A percentile compares a stretch with the other conserved stretches of the same genome.
These are phyloP conservation scores for Acanthoscelides obtectus DNA, from an alignment of 2,888 invertebrate species.

Conservation along the genomic window DNA sequence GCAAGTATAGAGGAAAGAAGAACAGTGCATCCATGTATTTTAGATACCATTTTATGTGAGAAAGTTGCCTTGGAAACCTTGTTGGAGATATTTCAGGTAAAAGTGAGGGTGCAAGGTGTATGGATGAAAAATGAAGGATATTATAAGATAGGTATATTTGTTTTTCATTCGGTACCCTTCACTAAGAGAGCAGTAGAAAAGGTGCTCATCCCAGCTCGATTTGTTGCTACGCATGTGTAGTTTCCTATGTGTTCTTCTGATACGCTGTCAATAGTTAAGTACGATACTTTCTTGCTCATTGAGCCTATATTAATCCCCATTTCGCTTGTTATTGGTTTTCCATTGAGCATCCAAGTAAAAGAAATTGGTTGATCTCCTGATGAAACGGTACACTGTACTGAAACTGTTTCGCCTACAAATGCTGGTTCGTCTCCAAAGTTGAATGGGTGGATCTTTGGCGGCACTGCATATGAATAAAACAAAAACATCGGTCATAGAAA, in stretches of 20 bases:
- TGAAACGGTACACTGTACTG: constrained; percentile 55
- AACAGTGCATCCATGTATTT: no score
- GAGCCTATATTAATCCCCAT: constrained; percentile 53
- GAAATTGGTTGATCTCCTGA: constrained; percentile 77
- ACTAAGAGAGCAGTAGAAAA: constrained; percentile 51
- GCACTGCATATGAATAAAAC: constrained; percentile 50
- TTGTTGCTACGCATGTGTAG: constrained; percentile 55
- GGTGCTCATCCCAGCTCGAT: constrained; percentile 51
- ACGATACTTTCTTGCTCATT: constrained; percentile 60
- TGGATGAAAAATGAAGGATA: constrained; percentile 3
- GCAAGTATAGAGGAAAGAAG: no score
- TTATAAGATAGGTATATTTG: not conserved
- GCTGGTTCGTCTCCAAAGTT: constrained; percentile 63
- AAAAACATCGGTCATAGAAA: not conserved
- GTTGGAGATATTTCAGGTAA: not conserved
- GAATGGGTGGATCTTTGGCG: constrained; percentile 72
- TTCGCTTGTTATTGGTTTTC: constrained; percentile 52
- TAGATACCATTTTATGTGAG: no score
- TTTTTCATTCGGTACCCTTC: constrained; percentile 47
- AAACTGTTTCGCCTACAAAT: constrained; percentile 53
- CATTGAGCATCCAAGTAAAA: constrained; percentile 71
- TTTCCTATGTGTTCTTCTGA: constrained; percentile 53
- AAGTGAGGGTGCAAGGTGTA: not conserved
- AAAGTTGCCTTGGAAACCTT: not conserved
- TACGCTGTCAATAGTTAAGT: constrained; percentile 56